Evolutionary conservation across 1,140 invertebrate genomes (phyloP).

Genomic region (Steinernema feltiae): DNA sequence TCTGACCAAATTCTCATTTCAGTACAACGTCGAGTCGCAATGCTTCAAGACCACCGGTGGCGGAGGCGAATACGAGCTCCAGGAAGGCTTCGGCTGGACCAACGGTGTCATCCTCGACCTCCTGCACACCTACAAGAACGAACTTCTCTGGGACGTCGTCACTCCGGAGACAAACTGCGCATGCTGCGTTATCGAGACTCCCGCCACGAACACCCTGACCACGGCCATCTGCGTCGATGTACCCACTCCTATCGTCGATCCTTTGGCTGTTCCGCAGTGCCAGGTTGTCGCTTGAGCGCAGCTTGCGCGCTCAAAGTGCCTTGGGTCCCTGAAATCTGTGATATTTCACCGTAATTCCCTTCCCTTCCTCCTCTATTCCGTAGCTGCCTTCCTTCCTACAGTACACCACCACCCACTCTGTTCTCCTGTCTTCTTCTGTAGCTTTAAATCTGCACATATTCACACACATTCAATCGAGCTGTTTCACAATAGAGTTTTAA

Average conservation of each 20-base stretch:
- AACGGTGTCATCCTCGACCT: conserved; percentile 44
- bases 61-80: conserved; percentile 59
- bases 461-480: conserved; percentile 12
- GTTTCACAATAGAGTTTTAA: background rate
- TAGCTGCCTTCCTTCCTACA: conserved; percentile 1
- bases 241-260: background rate
- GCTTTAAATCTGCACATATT: conserved; percentile 14
- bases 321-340: background rate
- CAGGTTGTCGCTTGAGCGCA: background rate
- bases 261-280: background rate
- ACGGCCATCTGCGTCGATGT: background rate
- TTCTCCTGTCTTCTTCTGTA: background rate
- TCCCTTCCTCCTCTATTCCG: background rate
- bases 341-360: background rate
- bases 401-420: no score
- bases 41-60: conserved; percentile 39
- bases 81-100: conserved; percentile 60
- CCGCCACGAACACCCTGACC: background rate
- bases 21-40: conserved; percentile 45
- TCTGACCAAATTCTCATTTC: no score
- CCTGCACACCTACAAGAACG: conserved; percentile 31
- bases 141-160: conserved; percentile 18
- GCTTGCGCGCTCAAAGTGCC: background rate
- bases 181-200: conserved; percentile 1
- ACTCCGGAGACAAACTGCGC: conserved; percentile 1